These are phyloP conservation scores for Penaeus japonicus DNA, from an alignment of 1,140 invertebrate species.

Conservation along the genomic window DNA sequence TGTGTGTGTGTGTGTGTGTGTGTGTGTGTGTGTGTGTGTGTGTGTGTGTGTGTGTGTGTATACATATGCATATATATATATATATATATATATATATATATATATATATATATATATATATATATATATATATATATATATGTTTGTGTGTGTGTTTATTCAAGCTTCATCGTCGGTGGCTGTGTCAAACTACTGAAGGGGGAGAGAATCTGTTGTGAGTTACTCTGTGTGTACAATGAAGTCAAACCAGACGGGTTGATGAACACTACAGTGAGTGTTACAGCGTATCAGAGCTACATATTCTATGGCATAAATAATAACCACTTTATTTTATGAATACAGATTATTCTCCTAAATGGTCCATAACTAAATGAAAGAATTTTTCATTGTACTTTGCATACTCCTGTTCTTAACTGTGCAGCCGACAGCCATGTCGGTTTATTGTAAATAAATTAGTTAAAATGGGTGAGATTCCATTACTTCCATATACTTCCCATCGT, in stretches of 20 bases:
- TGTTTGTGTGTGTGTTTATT: background rate
- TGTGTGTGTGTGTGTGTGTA: slow-evolving; percentile 17
- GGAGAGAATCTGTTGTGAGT: too few relatives aligned
- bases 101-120: slow-evolving; percentile 42
- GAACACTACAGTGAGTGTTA: too few relatives aligned
- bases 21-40: background rate
- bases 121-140: slow-evolving; percentile 26
- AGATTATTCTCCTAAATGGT: too few relatives aligned
- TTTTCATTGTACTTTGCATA: background rate
- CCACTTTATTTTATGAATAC: too few relatives aligned
- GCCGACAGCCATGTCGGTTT: background rate
- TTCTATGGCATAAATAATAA: too few relatives aligned
- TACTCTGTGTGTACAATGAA: too few relatives aligned
- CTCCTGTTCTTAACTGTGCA: background rate
- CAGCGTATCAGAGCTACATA: too few relatives aligned
- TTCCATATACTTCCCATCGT: background rate
- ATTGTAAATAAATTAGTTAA: slow-evolving; percentile 3
- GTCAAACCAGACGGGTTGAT: too few relatives aligned
- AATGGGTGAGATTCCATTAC: background rate
- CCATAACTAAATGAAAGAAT: background rate
- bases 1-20: background rate
- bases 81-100: slow-evolving; percentile 35
- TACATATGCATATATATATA: slow-evolving; percentile 23
- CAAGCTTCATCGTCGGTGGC: background rate
- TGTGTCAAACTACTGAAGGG: background rate